Percentiles rank a stretch among this genome's conserved stretches.
Conservation (phyloP, 2,888 invertebrate genomes). For the Petrolisthes manimaculis region DNA sequence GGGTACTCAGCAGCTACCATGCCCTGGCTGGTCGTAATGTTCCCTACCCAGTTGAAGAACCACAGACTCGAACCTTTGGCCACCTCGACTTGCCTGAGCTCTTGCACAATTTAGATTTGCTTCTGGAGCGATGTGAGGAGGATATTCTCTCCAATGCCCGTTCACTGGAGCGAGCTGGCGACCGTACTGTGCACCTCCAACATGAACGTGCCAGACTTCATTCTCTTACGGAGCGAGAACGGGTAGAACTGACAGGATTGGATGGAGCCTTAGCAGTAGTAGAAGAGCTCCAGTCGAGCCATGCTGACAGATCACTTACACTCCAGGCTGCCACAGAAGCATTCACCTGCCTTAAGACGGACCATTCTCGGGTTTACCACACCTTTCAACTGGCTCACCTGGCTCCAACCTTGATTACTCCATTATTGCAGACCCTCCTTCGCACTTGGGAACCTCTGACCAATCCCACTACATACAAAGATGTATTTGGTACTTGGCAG, state of each 20-base stretch:
- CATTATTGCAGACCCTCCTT: constrained; percentile 82
- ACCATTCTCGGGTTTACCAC: constrained; percentile 62
- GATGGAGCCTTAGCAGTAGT: constrained; percentile 79
- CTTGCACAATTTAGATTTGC: constrained; percentile 88
- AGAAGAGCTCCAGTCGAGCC: constrained; percentile 71
- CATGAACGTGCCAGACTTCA: constrained; percentile 82
- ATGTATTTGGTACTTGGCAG: constrained; percentile 71
- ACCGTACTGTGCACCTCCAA: constrained; percentile 82
- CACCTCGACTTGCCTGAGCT: constrained; percentile 84
- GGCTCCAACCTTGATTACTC: constrained; percentile 86
- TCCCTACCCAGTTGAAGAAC: constrained; percentile 74
- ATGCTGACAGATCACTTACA: constrained; percentile 73
- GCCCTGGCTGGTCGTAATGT: constrained; percentile 82
- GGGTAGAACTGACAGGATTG: constrained; percentile 79
- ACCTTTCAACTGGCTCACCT: constrained; percentile 72
- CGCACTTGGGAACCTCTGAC: constrained; percentile 84
- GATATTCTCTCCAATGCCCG: constrained; percentile 90
- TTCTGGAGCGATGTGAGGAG: constrained; percentile 95
- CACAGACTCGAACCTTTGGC: constrained; percentile 71
- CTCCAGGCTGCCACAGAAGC: constrained; percentile 75
- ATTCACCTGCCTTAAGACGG: constrained; percentile 75
- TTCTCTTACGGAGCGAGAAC: constrained; percentile 79
- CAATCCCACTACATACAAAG: constrained; percentile 70
- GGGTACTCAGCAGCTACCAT: constrained; percentile 92
- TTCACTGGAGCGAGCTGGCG: constrained; percentile 81